Base-by-base conservation (phyloP, 2,113 vertebrate genomes). In the Lamprotornis superbus region DNA sequence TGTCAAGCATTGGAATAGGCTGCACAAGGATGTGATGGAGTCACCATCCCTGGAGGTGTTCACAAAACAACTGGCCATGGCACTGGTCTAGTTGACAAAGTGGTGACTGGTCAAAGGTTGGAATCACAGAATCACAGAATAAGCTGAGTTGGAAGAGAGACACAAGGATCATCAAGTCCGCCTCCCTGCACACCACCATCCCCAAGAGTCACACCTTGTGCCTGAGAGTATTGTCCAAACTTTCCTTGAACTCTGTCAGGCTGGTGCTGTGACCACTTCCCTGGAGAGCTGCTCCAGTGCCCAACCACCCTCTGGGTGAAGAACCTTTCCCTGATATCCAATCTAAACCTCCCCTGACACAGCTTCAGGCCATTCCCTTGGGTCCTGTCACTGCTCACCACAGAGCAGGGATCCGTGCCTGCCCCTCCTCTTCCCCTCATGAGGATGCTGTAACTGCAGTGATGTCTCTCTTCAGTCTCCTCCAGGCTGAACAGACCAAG, bases 1-100 rank as follows among this genome's bases (percentile, higher is more conserved):
- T 49, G n/a, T 70, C 42, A 83, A 42, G 12, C 40, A 49, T 10
- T 70, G 49, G 7, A 50, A 56, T 0, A 0, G 22, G 7, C 18
- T 63, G 42, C 71, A 55, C 31, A 56, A 76, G 11, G 22, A 42
- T 0, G 0, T 77, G 28, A 30, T 28, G 12, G 33, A 47, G n/a
- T 55, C 79, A 69, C 17, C 21, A 76, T 61, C 40, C 17, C 30
- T 42, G 22, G 12, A 49, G 27, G 18, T 23, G 8, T 37, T 63
- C 15, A 77, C 23, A 49, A 35, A 63, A 69, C 10, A 31, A 7
- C 49, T 49, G 30, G 8, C 33, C 3, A 14, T 20, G 31, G 40
- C 31, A 56, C 18, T 42, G 50, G 10, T 83, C 56, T 33, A 33
- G 12, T 70, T 77, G 30, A 30, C 74, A 78, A 47, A 46, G 39